These are phyloP conservation scores for Vicugna pacos DNA, from an alignment of 2,113 vertebrate species.

Conservation along the genomic window DNA sequence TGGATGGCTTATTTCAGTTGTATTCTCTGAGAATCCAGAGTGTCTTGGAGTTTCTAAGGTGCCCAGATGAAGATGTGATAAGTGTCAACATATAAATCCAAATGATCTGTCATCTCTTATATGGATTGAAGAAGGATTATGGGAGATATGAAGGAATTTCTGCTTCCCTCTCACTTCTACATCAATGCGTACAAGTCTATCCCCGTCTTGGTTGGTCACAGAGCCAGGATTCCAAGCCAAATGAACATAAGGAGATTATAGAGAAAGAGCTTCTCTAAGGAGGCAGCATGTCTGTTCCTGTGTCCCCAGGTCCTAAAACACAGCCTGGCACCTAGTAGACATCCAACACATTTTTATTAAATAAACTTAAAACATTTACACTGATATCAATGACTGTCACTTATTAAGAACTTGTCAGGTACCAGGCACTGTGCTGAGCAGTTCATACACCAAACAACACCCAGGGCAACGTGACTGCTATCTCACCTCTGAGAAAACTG, in stretches of 20 bases:
- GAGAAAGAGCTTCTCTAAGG: neutral
- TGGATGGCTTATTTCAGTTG: neutral
- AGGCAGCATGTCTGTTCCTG: neutral
- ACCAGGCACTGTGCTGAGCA: neutral
- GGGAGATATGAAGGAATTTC: neutral
- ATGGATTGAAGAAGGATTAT: neutral
- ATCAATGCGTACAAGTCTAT: neutral
- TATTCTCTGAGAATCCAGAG: neutral
- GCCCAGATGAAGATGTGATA: neutral
- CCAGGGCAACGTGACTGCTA: neutral
- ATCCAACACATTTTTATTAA: neutral
- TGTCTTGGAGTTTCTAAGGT: neutral
- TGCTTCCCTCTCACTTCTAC: neutral
- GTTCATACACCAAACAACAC: too few relatives aligned
- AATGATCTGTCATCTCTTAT: neutral
- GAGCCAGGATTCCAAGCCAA: neutral
- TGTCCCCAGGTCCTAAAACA: neutral
- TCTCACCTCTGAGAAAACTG: neutral
- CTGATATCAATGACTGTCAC: neutral
- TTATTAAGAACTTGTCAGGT: neutral
- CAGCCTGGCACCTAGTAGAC: neutral
- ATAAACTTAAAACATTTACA: neutral
- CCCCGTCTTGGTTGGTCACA: neutral
- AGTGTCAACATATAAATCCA: neutral
- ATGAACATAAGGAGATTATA: neutral